phyloP scores from a whole-genome alignment of 2,113 vertebrate species.

The Antigone vipio region DNA sequence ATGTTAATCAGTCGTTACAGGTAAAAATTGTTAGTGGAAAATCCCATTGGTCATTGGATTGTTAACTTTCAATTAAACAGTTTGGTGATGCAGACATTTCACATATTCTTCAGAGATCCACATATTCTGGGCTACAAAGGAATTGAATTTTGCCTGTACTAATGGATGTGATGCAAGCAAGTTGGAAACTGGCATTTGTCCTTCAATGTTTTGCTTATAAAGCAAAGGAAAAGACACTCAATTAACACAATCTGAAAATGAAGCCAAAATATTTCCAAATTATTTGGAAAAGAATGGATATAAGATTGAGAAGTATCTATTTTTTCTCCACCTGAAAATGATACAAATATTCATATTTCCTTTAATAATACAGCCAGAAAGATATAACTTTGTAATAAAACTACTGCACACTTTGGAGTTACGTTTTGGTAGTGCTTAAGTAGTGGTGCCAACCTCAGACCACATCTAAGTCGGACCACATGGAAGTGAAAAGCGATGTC shows the following conservation, averaged over 20 bases:
- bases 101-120: neutral
- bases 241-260: neutral
- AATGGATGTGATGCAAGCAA: neutral
- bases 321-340: neutral
- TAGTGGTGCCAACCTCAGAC: neutral
- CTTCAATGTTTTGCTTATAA: neutral
- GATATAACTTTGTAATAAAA: neutral
- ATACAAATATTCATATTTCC: neutral
- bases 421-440: neutral
- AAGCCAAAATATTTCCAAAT: neutral
- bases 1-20: neutral
- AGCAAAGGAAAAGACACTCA: neutral
- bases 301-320: neutral
- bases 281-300: neutral
- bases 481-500: neutral
- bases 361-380: neutral
- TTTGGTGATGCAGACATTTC: neutral
- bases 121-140: neutral
- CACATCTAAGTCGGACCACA: rapidly evolving
- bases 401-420: neutral
- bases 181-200: neutral
- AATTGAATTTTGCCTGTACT: neutral
- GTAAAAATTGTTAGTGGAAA: neutral
- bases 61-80: neutral
- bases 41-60: neutral